Evolutionary conservation across 2,888 invertebrate species (phyloP), one percentile per base, ranked within the genome.

Genomic region (Tridacna crocea): DNA sequence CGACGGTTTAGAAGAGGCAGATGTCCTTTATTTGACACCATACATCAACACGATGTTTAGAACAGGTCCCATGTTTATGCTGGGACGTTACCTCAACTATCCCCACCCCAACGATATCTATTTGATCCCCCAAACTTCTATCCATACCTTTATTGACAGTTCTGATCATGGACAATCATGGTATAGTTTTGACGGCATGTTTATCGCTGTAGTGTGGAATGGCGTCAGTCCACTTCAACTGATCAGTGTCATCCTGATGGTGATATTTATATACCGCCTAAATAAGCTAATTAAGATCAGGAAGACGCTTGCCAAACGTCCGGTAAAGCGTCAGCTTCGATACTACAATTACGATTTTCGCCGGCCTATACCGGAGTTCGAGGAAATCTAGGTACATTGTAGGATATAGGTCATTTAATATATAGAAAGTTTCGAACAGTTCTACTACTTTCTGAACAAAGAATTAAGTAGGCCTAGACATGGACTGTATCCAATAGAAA

Each of bases 1-100:
- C 11, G 83, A 83, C 77, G 83, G 83, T 10, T 26, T 83, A 4
- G 79, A 79, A 22, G 79, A 77, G 46, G 83, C 83, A 0, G 83
- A 83, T 58, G 75, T 83, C 2, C 60, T 83, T 47, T 83, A 83
- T 68, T 73, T 83, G 58, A 83, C 83, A 10, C 83, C 83, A 51
- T 83, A 79, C 48, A 51, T 83, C 27, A 83, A 83, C 66, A 73
- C 77, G 1, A 83, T 83, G 80, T 83, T 83, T 58, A 36, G 83
- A 47, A 83, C 83, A 0, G 83, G 83, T 0, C 83, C 83, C 8
- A 83, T 83, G 83, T 83, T 80, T 51, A 77, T 83, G 77, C 61
- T 83, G 3, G 80, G 83, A 13, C 61, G 83, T 19, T 83, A 80
- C 70, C 61, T 83, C 26, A 83, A 83, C 51, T 83, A 83, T 48